Evolutionary conservation across 2,888 invertebrate genomes (phyloP), one percentile per base, ranked within the genome.

Genomic region (Eurois occulta): DNA sequence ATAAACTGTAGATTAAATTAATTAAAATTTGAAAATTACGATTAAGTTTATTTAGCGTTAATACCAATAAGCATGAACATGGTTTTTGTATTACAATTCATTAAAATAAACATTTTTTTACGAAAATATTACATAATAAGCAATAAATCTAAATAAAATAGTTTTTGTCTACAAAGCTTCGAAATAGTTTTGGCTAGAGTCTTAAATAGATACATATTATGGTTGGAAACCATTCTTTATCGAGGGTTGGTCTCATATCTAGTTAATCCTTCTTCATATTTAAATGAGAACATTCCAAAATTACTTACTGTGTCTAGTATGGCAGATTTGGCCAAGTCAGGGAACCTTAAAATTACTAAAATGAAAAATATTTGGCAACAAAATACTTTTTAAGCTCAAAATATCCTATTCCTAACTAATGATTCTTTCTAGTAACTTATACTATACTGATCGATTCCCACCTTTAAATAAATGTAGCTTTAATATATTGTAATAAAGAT

Each of bases 261-360:
- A 78, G 74, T 73, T 80, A 79, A 79, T 77, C 66, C 80, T 85
- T 81, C 75, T 83, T 88, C 74, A 77, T 88, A 82, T 75, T 84
- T 81, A 87, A 90, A 88, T 76, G 78, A 91, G 89, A 91, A 94
- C 94, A 94, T 94, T 94, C 94, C 94, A 94, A 94, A 91, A 90
- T 93, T 92, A 91, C 88, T 91, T 89, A 92, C 82, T 64, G 66
- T 77, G 21, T 86, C 78, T 46, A 66, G 43, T 77, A 73, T 75
- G 60, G 13, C 77, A 67, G 75, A 80, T 85, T 86, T 83, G 86
- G 83, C 81, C 72, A 74, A 75, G 85, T 75, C 84, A 65, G 82
- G 84, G 69, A 81, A 64, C 80, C 77, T 24, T n/a, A 41, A 64
- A 55, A 68, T 52, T 69, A 72, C 24, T 38, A 69, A 74, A 73